Evolutionary conservation across 37 sponge, comb jelly and placozoan genomes (phyloP).

Genomic region (Beroe ovata): DNA sequence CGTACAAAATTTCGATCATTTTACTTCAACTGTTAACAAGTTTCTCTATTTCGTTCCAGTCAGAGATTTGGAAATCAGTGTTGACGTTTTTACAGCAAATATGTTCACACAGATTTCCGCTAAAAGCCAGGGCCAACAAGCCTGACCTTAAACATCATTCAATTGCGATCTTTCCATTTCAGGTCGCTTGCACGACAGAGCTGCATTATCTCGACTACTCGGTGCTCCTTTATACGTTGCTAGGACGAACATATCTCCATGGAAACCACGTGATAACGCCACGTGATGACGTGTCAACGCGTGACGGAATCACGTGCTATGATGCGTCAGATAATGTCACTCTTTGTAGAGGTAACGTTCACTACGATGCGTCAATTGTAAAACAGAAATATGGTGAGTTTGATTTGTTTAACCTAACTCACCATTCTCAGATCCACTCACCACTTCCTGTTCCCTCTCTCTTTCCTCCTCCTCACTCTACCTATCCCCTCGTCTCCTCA

Average conservation of each 20-base stretch:
- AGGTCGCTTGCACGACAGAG: background rate
- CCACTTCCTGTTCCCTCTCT: background rate
- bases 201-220: conserved; percentile 55
- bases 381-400: too few species aligned
- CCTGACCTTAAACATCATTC: too few species aligned
- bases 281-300: conserved; percentile 37
- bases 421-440: background rate
- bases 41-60: too few species aligned
- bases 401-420: too few species aligned
- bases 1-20: too few species aligned
- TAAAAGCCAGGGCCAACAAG: too few species aligned
- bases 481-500: conserved; percentile 12
- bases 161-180: too few species aligned
- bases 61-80: too few species aligned
- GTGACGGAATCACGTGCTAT: background rate
- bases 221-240: conserved; percentile 17
- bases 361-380: too few species aligned
- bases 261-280: background rate
- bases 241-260: background rate
- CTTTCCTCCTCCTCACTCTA: background rate
- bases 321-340: background rate
- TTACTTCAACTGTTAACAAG: too few species aligned
- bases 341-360: background rate
- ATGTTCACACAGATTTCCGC: too few species aligned
- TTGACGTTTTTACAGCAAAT: too few species aligned